Percentiles rank a stretch among this genome's conserved stretches.
Conservation (phyloP, 1,140 invertebrate species). For the Pinna nobilis region DNA sequence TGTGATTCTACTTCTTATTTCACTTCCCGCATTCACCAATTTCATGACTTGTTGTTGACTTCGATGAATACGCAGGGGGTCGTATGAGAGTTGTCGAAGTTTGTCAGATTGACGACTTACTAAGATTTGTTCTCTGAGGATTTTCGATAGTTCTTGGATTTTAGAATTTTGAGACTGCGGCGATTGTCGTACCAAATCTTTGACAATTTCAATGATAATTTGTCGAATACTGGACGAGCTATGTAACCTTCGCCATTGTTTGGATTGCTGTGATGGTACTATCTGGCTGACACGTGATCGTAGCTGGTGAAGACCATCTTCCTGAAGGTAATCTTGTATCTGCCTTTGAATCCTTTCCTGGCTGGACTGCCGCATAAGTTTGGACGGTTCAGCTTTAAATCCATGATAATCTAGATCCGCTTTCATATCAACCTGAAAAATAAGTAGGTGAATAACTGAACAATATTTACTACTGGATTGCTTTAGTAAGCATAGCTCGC, state of each 20-base stretch:
- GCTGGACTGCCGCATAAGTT: constrained; percentile 13
- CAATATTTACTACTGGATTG: too few relatives aligned
- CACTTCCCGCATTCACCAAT: too few relatives aligned
- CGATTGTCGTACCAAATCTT: neutral
- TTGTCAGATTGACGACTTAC: neutral
- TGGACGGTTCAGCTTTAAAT: constrained; percentile 10
- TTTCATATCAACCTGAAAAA: too few relatives aligned
- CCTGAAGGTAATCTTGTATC: constrained; percentile 9
- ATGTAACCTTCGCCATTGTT: neutral
- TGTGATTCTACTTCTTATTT: too few relatives aligned
- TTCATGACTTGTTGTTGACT: too few relatives aligned
- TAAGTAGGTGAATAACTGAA: too few relatives aligned
- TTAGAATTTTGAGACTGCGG: neutral
- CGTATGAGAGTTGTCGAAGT: neutral
- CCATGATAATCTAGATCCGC: too few relatives aligned
- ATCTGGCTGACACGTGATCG: neutral
- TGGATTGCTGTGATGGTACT: neutral
- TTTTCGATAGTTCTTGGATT: neutral
- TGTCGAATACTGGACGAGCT: neutral
- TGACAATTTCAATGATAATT: constrained; percentile 7
- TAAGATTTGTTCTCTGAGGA: constrained; percentile 2
- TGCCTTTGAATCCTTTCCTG: constrained; percentile 23
- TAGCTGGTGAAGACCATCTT: constrained; percentile 1
- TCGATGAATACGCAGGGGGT: neutral
- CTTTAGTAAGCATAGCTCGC: too few relatives aligned